Evolutionary conservation across 1,140 invertebrate genomes (phyloP).

Genomic region (Nasonia vitripennis): DNA sequence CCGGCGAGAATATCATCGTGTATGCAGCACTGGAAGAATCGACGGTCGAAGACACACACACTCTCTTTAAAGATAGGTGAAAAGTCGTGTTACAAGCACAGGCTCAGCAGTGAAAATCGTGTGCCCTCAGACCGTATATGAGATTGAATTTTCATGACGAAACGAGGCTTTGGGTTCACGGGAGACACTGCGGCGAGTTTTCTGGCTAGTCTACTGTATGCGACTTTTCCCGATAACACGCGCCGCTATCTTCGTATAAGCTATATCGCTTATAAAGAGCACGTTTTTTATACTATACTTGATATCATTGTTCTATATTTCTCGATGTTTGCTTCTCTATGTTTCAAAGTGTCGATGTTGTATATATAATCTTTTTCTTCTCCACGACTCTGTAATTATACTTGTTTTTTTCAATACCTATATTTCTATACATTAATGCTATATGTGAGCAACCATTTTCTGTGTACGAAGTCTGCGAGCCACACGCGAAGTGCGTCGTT

Average conservation of each 20-base stretch:
- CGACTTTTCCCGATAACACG: constrained; percentile 39
- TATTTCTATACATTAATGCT: no score
- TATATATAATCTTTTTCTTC: background rate
- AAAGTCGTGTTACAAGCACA: constrained; percentile 41
- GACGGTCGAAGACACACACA: background rate
- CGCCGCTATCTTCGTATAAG: background rate
- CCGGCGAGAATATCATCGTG: constrained; percentile 62
- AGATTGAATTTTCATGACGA: constrained; percentile 56
- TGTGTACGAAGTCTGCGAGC: no score
- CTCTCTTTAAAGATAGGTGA: no score
- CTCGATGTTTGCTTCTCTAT: constrained; percentile 5
- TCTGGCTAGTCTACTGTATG: constrained; percentile 57
- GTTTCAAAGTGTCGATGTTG: background rate
- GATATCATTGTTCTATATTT: constrained; percentile 2
- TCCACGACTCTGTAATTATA: background rate
- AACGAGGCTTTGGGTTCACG: constrained; percentile 71
- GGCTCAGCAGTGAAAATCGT: constrained; percentile 73
- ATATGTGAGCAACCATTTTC: no score
- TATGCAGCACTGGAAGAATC: background rate
- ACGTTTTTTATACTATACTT: constrained; percentile 4
- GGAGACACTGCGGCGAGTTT: constrained; percentile 72
- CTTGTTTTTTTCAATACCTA: background rate
- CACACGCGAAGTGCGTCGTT: no score
- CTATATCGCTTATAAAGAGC: background rate
- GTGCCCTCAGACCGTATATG: constrained; percentile 65